Evolutionary conservation across 2,888 invertebrate genomes (phyloP).

Genomic region (Eupithecia vulgata): DNA sequence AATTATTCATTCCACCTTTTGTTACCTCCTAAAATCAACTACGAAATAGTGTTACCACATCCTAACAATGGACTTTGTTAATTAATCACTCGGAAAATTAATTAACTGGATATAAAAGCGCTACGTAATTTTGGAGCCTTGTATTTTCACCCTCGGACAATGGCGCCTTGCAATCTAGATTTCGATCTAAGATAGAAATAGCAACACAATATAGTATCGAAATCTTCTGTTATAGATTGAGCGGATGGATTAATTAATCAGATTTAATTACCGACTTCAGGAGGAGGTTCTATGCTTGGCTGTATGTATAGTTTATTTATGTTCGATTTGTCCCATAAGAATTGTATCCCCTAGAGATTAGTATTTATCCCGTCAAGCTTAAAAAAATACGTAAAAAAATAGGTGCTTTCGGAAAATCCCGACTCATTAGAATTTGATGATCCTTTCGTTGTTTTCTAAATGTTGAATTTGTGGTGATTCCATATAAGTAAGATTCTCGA

Average conservation of each 20-base stretch:
- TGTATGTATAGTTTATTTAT: no score
- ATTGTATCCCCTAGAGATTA: no score
- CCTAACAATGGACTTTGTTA: slow-evolving; percentile 40
- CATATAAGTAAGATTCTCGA: no score
- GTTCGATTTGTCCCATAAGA: no score
- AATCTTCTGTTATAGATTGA: background rate
- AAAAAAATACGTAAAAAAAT: no score
- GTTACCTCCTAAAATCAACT: slow-evolving; percentile 31
- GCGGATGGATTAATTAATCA: background rate
- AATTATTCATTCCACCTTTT: slow-evolving; percentile 29
- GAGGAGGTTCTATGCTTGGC: no score
- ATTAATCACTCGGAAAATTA: slow-evolving; percentile 43
- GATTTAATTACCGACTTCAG: background rate
- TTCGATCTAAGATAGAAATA: slow-evolving; percentile 20
- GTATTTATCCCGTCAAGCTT: no score
- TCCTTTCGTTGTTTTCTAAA: no score
- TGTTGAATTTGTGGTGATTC: no score
- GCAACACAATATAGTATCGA: background rate
- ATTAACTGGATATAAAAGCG: slow-evolving; percentile 42
- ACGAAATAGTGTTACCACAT: slow-evolving; percentile 35
- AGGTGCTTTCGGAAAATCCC: no score
- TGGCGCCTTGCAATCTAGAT: slow-evolving; percentile 25
- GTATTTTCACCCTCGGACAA: slow-evolving; percentile 19
- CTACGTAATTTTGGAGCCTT: slow-evolving; percentile 31
- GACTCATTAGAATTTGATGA: no score